Percentiles rank a stretch among this genome's conserved stretches.
phyloP scores from a whole-genome alignment of 2,113 vertebrate species.

The Hiodon tergisus region DNA sequence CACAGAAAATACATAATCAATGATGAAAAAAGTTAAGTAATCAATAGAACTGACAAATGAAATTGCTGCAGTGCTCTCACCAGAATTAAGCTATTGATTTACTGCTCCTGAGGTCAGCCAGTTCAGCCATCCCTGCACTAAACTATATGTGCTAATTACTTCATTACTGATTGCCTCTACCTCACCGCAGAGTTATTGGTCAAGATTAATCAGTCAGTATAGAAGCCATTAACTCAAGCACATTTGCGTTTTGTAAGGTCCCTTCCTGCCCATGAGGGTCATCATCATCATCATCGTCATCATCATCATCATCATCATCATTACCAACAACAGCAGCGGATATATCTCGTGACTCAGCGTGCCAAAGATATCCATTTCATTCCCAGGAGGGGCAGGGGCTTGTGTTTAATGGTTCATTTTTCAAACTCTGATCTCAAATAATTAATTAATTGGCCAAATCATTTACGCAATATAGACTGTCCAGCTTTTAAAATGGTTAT shows the following conservation, averaged over 20 bases:
- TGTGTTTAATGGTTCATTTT: no score
- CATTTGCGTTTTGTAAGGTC: not conserved
- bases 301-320: no score
- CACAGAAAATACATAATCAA: not conserved
- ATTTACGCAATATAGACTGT: no score
- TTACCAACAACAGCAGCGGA: not conserved
- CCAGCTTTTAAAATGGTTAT: no score
- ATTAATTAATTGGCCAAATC: no score
- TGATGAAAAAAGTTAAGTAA: slow-evolving; percentile 3
- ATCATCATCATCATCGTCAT: no score
- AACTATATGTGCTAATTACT: slow-evolving; percentile 28
- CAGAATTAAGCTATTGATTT: slow-evolving; percentile 5
- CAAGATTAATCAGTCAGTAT: slow-evolving; percentile 16
- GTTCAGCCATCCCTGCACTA: not conserved
- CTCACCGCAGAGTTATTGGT: slow-evolving; percentile 16
- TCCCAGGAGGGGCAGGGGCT: no score
- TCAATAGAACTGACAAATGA: not conserved
- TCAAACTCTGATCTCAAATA: no score
- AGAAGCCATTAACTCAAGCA: not conserved
- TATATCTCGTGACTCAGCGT: no score
- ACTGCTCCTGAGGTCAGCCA: not conserved
- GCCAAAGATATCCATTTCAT: no score
- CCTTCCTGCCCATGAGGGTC: not conserved
- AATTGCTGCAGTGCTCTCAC: not conserved
- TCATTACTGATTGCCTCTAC: slow-evolving; percentile 26